Conservation (phyloP, 2,888 invertebrate genomes). For the Schizaphis graminum region DNA sequence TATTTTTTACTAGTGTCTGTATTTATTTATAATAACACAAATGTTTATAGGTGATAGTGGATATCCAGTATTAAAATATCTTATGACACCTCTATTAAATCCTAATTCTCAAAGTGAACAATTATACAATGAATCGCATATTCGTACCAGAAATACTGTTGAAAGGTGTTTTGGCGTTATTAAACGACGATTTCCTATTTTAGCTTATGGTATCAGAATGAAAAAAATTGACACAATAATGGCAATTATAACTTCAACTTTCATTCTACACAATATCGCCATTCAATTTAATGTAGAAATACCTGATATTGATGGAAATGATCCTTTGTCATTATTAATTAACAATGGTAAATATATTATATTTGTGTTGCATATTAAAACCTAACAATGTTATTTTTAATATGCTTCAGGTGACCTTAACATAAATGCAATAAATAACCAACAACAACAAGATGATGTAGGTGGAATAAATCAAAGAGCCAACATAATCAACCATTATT, state of each 20-base stretch:
- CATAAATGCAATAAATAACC: background rate
- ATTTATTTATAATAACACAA: conserved; percentile 20
- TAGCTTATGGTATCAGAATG: background rate
- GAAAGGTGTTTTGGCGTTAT: background rate
- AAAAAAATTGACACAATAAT: background rate
- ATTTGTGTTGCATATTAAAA: background rate
- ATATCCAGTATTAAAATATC: conserved; percentile 13
- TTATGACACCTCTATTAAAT: conserved; percentile 14
- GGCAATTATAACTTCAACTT: background rate
- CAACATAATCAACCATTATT: background rate
- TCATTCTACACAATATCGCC: background rate
- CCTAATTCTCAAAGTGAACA: conserved; percentile 9
- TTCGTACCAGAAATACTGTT: background rate
- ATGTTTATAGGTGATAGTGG: conserved; percentile 10
- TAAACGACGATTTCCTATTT: background rate
- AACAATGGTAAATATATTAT: background rate
- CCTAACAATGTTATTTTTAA: background rate
- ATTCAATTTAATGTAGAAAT: background rate
- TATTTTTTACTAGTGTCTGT: conserved; percentile 18
- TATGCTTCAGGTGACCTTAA: background rate
- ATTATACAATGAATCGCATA: background rate
- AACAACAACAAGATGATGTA: background rate
- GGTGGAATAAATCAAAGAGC: background rate
- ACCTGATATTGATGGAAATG: background rate
- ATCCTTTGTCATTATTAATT: background rate